phyloP scores from a whole-genome alignment of 1,140 invertebrate genomes.

The Drosophila baimaii region DNA sequence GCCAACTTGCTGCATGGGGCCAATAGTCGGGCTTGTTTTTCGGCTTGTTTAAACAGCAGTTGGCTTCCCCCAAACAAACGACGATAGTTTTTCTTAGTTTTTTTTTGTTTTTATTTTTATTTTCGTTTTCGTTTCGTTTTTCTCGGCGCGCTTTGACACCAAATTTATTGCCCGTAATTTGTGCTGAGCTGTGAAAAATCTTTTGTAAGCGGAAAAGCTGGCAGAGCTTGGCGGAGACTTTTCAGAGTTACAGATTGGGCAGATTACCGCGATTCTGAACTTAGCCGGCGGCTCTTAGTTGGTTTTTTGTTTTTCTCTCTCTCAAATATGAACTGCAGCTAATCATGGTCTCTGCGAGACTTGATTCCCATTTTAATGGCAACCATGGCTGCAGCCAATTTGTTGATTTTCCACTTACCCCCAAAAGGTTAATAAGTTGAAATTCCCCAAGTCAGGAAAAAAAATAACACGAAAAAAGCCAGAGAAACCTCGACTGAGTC shows the following conservation, averaged over 20 bases:
- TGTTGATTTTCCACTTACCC: conserved; percentile 66
- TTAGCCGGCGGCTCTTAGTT: conserved; percentile 4
- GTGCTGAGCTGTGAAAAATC: conserved; percentile 71
- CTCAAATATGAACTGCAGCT: conserved; percentile 18
- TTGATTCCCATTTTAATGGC: conserved; percentile 44
- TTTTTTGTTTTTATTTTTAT: conserved; percentile 36
- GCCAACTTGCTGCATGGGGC: conserved; percentile 70
- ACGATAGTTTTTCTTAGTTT: too few relatives aligned
- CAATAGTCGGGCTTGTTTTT: conserved; percentile 69
- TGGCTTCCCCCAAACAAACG: conserved; percentile 13
- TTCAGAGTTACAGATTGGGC: conserved; percentile 11
- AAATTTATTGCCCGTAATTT: conserved; percentile 79
- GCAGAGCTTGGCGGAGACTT: background rate
- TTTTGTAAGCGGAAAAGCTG: conserved; percentile 35
- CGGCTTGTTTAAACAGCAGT: conserved; percentile 73
- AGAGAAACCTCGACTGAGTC: conserved; percentile 17
- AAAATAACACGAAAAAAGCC: conserved; percentile 9
- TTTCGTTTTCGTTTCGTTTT: conserved; percentile 50
- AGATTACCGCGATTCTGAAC: conserved; percentile 25
- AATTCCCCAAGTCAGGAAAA: conserved; percentile 45
- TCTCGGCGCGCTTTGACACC: conserved; percentile 57
- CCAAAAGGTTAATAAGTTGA: conserved; percentile 74
- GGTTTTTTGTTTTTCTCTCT: background rate
- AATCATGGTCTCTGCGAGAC: conserved; percentile 38
- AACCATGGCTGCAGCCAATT: conserved; percentile 24